These are phyloP conservation scores for Montipora capricornis DNA, from an alignment of 64 coral and sea anemone genomes.

Conservation along the genomic window DNA sequence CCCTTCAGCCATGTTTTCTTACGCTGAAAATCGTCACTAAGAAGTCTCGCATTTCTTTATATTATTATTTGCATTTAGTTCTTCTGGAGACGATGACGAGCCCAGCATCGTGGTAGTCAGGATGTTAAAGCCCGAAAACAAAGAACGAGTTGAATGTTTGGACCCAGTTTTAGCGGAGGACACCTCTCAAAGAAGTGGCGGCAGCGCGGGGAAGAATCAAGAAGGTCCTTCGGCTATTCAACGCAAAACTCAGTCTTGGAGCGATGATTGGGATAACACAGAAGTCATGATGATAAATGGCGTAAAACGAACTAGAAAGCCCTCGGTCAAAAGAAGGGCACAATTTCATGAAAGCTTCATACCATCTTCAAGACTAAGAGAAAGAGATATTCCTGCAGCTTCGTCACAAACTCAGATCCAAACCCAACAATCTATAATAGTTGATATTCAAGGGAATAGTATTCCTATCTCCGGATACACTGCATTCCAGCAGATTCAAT, in stretches of 20 bases:
- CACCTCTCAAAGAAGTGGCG: neutral
- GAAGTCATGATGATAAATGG: neutral
- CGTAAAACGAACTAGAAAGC: neutral
- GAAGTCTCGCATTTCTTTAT: neutral
- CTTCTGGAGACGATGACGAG: neutral
- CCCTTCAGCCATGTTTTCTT: too few species aligned
- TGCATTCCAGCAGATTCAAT: slow-evolving; percentile 30
- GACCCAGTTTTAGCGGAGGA: neutral
- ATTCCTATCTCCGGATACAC: slow-evolving; percentile 37
- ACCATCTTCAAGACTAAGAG: neutral
- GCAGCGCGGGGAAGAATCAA: neutral
- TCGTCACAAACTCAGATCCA: neutral
- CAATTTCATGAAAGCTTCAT: neutral
- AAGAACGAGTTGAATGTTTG: neutral
- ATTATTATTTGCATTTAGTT: neutral
- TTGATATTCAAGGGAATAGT: neutral
- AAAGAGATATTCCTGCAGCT: neutral
- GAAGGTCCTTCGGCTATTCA: neutral
- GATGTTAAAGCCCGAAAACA: neutral
- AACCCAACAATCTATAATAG: neutral
- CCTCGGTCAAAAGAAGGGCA: neutral
- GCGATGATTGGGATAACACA: neutral
- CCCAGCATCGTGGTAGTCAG: slow-evolving; percentile 14
- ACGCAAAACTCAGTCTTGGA: neutral
- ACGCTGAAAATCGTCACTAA: too few species aligned